These are phyloP conservation scores for Stenoptilia bipunctidactyla DNA, from an alignment of 2,888 invertebrate genomes.

Conservation along the genomic window DNA sequence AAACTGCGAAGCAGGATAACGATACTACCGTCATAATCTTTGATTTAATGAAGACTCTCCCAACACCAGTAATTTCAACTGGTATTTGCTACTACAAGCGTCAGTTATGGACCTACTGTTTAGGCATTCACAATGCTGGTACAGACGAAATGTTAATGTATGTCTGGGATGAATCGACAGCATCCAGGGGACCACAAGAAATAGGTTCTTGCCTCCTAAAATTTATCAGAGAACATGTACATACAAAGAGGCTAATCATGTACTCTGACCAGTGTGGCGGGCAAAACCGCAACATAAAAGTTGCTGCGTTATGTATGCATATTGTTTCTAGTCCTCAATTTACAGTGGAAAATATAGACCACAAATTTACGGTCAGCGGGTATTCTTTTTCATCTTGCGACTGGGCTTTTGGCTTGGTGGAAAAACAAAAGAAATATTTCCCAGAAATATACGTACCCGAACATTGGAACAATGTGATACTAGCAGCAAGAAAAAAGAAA, in stretches of 20 bases:
- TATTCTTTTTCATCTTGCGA: conserved; percentile 11
- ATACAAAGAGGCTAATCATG: conserved; percentile 16
- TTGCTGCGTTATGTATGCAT: conserved; percentile 14
- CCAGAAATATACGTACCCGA: conserved; percentile 5
- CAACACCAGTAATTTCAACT: conserved; percentile 15
- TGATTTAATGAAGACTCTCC: conserved; percentile 18
- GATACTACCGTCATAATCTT: conserved; percentile 15
- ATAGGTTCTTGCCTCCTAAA: conserved; percentile 21
- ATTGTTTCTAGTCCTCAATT: conserved; percentile 9
- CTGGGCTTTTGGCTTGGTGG: conserved; percentile 12
- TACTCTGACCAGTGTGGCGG: conserved; percentile 18
- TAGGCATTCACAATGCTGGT: conserved; percentile 14
- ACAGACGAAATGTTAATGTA: conserved; percentile 15
- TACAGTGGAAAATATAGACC: conserved; percentile 11
- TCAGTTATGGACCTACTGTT: conserved; percentile 16
- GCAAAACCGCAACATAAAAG: conserved; percentile 20
- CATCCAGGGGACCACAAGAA: conserved; percentile 11
- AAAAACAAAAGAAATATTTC: conserved; percentile 4
- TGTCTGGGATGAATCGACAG: conserved; percentile 20
- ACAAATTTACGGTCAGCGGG: conserved; percentile 13
- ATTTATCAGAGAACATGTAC: conserved; percentile 15
- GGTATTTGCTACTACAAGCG: conserved; percentile 20
- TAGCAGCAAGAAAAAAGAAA: conserved; percentile 4
- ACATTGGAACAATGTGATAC: conserved; percentile 4
- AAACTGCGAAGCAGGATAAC: conserved; percentile 9